Base-by-base conservation (phyloP, 2,113 vertebrate genomes). In the Gymnocephalus cernua region DNA sequence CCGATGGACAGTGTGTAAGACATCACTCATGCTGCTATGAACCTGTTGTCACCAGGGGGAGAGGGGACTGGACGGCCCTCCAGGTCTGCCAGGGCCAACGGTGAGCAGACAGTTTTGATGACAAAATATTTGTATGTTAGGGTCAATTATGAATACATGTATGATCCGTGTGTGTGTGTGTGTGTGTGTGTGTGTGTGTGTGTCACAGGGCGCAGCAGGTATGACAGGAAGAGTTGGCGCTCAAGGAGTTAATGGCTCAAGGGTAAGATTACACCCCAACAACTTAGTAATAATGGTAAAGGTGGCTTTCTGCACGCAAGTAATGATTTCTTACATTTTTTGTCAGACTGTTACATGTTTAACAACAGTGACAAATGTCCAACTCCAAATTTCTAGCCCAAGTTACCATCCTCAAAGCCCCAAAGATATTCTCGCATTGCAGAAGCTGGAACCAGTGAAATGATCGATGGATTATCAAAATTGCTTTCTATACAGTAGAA, bases 241-340 rank as follows among this genome's bases (percentile, higher is more conserved):
- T 64, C 95, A 85, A 83, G 97, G 97, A 10, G 71, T 88, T 71
- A 96, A 96, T 3, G 96, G 97, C 67, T 96, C 96, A 3, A 94
- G 95, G 95, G 97, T 97, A 81, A 65, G 77, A 53, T 45, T 9
- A 16, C 23, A 27, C n/a, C 6, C 48, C 25, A 41, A 19, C 14
- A 23, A 16, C 15, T 56, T 41, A 16, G 21, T 15, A 38, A 41
- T 27, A 18, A 44, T 66, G 38, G 38, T 59, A 21, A 54, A 67
- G 18, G 35, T 23, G n/a, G 10, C 63, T 74, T 56, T 11, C 9
- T 16, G 15, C 11, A 58, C 23, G 44, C 12, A 16, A 35, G 15
- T 44, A 23, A 50, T 41, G 18, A 53, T 16, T 12, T 19, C 4
- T 57, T 41, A 6, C 3, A 7, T 44, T 44, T 12, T 21, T 58